Evolutionary conservation across 2,888 invertebrate species (phyloP).

Genomic region (Athetis lepigone): DNA sequence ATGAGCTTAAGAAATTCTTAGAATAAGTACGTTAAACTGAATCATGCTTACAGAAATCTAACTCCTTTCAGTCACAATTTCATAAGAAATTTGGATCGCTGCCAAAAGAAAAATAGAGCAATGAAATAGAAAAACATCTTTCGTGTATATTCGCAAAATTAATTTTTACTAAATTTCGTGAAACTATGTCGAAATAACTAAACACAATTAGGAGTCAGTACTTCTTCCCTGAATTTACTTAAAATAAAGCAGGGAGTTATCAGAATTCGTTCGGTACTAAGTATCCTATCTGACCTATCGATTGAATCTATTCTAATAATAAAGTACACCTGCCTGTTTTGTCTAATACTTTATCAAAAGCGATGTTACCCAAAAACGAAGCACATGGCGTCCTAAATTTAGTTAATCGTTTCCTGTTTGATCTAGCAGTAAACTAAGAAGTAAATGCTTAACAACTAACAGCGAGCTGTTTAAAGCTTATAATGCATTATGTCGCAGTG

Average conservation of each 20-base stretch:
- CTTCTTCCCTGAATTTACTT: neutral
- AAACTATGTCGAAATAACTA: neutral
- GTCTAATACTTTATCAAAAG: conserved; percentile 71
- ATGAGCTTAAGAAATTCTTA: no score
- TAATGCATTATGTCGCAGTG: conserved; percentile 5
- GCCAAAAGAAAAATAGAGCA: neutral
- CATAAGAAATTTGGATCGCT: neutral
- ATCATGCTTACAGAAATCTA: no score
- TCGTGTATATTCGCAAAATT: neutral
- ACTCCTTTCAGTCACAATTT: no score
- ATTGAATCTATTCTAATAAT: conserved; percentile 55
- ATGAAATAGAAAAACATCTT: neutral
- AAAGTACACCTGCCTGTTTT: conserved; percentile 64
- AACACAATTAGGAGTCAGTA: neutral
- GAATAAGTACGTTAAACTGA: no score
- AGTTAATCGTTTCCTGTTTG: conserved; percentile 81
- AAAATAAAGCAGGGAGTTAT: neutral
- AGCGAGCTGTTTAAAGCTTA: conserved; percentile 43
- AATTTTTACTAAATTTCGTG: conserved; percentile 3
- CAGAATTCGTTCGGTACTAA: neutral
- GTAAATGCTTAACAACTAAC: conserved; percentile 48
- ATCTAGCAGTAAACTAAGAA: conserved; percentile 70
- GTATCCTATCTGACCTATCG: neutral
- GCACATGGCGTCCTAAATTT: conserved; percentile 83
- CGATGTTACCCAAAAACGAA: conserved; percentile 68